These are phyloP conservation scores for Aethes cnicana DNA, from an alignment of 2,888 invertebrate species.

Conservation along the genomic window DNA sequence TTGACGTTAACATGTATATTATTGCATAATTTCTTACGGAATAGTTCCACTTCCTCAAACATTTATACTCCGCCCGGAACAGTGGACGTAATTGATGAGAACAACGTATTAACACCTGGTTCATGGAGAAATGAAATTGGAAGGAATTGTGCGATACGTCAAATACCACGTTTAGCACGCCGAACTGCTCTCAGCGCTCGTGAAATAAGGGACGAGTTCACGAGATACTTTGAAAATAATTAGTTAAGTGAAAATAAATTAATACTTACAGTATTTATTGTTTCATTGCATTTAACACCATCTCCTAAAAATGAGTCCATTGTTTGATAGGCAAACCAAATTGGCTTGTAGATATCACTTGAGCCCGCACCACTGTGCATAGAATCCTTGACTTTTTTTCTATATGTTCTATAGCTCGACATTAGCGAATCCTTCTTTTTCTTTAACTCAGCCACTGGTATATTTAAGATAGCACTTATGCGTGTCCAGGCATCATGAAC, in stretches of 20 bases:
- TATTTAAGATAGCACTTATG: constrained; percentile 25
- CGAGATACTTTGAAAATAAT: no score
- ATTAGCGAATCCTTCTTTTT: constrained; percentile 17
- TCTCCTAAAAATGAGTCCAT: constrained; percentile 4
- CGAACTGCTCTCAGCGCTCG: no score
- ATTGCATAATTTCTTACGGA: constrained; percentile 37
- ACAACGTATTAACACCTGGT: no score
- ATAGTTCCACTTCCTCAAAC: constrained; percentile 30
- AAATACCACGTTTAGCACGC: no score
- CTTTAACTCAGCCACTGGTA: constrained; percentile 24
- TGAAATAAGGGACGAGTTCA: no score
- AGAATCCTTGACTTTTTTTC: constrained; percentile 14
- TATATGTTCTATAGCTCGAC: constrained; percentile 9
- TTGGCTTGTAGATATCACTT: not conserved
- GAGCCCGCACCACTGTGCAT: constrained; percentile 2
- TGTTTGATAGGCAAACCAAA: constrained; percentile 1
- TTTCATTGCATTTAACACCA: not conserved
- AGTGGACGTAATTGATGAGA: no score
- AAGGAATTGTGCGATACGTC: no score
- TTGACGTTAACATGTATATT: constrained; percentile 35
- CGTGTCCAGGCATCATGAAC: constrained; percentile 30
- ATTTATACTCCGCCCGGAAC: constrained; percentile 31
- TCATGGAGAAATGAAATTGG: no score
- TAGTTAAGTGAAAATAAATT: no score
- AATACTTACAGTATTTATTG: constrained; percentile 4